phyloP scores from a whole-genome alignment of 2,888 invertebrate genomes.

The Luperina nickerlii region DNA sequence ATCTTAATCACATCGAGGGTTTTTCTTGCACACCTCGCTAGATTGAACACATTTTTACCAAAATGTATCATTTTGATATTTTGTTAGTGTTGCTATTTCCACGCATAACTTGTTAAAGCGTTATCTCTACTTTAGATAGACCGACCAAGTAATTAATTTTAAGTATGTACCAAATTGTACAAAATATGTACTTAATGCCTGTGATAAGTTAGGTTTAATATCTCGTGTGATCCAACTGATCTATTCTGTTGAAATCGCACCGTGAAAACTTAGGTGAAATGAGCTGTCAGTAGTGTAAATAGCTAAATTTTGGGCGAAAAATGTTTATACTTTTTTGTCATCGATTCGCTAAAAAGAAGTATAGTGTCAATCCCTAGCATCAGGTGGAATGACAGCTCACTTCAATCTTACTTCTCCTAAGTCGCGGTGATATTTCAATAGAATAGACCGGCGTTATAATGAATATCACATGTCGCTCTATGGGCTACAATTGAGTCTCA shows the following conservation, averaged over 20 bases:
- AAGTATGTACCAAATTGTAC: conserved; percentile 22
- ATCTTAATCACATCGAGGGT: conserved; percentile 20
- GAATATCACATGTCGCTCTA: not conserved
- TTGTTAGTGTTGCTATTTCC: not conserved
- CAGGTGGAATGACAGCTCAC: not conserved
- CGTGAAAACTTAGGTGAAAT: not conserved
- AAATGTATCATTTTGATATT: not conserved
- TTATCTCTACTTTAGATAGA: not conserved
- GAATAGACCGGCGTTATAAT: conserved; percentile 5
- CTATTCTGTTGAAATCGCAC: not conserved
- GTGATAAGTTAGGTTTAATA: conserved; percentile 34
- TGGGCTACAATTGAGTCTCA: conserved; percentile 12
- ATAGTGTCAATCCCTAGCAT: not conserved
- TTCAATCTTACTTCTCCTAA: not conserved
- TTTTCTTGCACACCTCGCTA: conserved; percentile 20
- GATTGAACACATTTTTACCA: conserved; percentile 12
- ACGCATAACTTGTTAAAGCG: not conserved
- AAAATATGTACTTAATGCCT: conserved; percentile 39
- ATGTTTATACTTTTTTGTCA: no score
- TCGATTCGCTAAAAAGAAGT: no score
- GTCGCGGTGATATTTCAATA: not conserved
- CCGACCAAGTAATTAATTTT: conserved; percentile 22
- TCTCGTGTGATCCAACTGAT: not conserved
- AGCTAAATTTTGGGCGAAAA: no score
- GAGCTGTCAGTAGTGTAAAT: not conserved